Evolutionary conservation across 2,888 invertebrate genomes (phyloP), one percentile per base, ranked within the genome.

Genomic region (Drosophila maculinotata): DNA sequence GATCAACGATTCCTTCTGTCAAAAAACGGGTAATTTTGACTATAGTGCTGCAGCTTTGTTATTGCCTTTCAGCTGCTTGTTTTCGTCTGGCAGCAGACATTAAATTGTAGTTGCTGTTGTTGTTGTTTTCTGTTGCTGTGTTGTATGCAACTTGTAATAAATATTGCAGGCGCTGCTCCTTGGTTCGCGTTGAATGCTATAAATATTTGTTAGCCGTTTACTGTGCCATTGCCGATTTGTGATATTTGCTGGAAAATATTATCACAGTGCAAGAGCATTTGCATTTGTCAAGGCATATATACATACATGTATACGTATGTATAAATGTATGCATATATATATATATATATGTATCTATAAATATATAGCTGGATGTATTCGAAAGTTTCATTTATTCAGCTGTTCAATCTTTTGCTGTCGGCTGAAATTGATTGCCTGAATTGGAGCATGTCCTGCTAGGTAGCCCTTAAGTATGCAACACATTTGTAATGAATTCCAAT

Each of bases 151-250:
- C 69, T 72, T 73, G 86, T 71, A 83, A 84, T 84, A 84, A 84
- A 84, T 83, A 86, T 83, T 83, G 80, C 83, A 69, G 57, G 17
- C 38, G 68, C 53, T 69, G 66, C 57, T 69, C 47, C 65, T 69
- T 26, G 53, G 41, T 39, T 76, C 58, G 69, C 66, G 56, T 52
- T 53, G 56, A 69, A 58, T 65, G 68, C 81, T 76, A 82, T 84
- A 79, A 85, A 79, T 82, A 85, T 84, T 83, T 83, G 86, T 83
- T 83, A 70, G 74, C 72, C 86, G 71, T 82, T 83, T 82, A 72
- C 65, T 80, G 69, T 64, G 63, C 69, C 69, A 68, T 75, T 80
- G 79, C 64, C 79, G 86, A 79, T 84, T 86, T 86, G 86, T 85
- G 77, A 76, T 85, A 82, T 83, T 82, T 85, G 77, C 67, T 75